Conservation (phyloP, 2,888 invertebrate species). For the Leucophenga maculata region DNA sequence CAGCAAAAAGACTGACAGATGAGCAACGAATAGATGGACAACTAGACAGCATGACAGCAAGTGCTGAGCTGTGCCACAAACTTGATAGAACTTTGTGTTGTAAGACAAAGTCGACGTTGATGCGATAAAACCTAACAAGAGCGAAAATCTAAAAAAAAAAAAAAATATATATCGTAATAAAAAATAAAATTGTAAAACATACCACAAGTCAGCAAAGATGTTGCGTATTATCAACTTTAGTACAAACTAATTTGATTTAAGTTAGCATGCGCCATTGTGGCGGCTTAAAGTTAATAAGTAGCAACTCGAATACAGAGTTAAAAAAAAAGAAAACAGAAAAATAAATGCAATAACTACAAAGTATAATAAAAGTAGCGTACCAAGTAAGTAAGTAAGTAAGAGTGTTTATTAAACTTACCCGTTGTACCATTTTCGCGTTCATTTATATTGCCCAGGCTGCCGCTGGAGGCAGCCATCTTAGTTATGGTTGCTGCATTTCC, state of each 20-base stretch:
- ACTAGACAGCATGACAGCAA: conserved; percentile 16
- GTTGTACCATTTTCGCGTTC: conserved; percentile 64
- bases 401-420: conserved; percentile 52
- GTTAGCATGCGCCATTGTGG: conserved; percentile 27
- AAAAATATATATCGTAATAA: no score
- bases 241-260: conserved; percentile 50
- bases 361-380: background rate
- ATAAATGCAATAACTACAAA: background rate
- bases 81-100: background rate
- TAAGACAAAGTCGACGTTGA: no score
- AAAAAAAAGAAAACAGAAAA: background rate
- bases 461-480: conserved; percentile 20
- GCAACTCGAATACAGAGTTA: background rate
- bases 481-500: conserved; percentile 48
- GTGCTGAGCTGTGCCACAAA: background rate
- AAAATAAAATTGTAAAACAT: no score
- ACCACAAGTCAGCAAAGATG: no score
- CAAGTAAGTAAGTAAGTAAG: background rate
- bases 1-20: conserved; percentile 37
- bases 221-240: background rate
- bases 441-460: conserved; percentile 48
- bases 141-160: no score
- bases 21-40: conserved; percentile 8
- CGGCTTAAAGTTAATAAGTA: background rate
- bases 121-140: no score